These are phyloP conservation scores for Polyodon spathula DNA, from an alignment of 2,113 vertebrate genomes.

Conservation along the genomic window DNA sequence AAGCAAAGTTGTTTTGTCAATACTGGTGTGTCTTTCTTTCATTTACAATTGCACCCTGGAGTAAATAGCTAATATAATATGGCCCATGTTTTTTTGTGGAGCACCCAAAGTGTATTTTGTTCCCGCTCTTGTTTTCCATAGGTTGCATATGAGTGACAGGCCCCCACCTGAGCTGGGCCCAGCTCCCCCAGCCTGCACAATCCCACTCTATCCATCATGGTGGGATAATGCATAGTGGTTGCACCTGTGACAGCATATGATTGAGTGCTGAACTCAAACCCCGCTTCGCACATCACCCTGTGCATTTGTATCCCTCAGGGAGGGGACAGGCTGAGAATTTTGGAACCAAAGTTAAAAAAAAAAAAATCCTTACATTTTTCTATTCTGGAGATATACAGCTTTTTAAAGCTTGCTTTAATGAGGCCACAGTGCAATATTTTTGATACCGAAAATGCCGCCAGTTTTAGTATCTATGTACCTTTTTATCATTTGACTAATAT, in stretches of 20 bases:
- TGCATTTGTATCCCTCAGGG: conserved; percentile 67
- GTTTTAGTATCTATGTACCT: too few relatives aligned
- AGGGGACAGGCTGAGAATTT: conserved; percentile 8
- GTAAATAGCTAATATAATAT: too few relatives aligned
- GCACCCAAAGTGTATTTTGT: too few relatives aligned
- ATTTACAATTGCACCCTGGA: too few relatives aligned
- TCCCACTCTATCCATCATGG: conserved; percentile 74
- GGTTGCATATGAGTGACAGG: conserved; percentile 36
- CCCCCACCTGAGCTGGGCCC: conserved; percentile 55
- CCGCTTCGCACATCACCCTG: conserved; percentile 52
- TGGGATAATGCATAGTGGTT: conserved; percentile 65
- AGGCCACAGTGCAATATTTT: too few relatives aligned
- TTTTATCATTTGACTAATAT: too few relatives aligned
- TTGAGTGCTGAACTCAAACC: conserved; percentile 64
- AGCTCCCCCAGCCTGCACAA: conserved; percentile 51
- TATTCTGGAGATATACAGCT: conserved; percentile 13
- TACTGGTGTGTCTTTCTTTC: too few relatives aligned
- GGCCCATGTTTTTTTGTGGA: too few relatives aligned
- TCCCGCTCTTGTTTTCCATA: too few relatives aligned
- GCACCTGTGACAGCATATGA: conserved; percentile 69
- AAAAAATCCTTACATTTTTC: not conserved
- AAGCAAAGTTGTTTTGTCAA: too few relatives aligned
- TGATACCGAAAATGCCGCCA: too few relatives aligned
- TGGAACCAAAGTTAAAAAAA: conserved; percentile 1
- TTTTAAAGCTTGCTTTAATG: not conserved